Conservation (phyloP, 2,113 vertebrate genomes). For the Hystrix cristata region DNA sequence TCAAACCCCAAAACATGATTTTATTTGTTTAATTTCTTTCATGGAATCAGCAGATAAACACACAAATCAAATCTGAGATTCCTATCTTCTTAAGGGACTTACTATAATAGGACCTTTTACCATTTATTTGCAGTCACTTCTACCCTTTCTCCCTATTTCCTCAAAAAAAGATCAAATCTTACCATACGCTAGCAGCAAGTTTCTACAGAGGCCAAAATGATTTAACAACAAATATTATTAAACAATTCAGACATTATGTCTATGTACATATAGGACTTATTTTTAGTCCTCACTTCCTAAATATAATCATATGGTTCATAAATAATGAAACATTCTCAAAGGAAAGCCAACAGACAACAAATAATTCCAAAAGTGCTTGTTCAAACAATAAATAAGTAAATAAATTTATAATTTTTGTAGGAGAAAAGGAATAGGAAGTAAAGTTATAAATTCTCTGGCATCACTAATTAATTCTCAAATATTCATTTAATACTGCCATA, state of each 20-base stretch:
- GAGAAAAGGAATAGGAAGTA: slow-evolving; percentile 44
- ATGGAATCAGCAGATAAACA: slow-evolving; percentile 12
- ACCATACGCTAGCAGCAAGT: not conserved
- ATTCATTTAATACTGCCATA: not conserved
- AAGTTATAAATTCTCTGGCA: not conserved
- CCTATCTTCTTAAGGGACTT: slow-evolving; percentile 5
- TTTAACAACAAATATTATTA: slow-evolving; percentile 39
- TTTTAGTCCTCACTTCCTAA: slow-evolving; percentile 51
- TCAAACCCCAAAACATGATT: slow-evolving; percentile 52
- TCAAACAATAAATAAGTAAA: not conserved
- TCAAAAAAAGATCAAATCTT: not conserved
- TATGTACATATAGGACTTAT: not conserved
- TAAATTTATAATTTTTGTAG: slow-evolving; percentile 33
- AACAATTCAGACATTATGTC: slow-evolving; percentile 33
- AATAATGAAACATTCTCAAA: slow-evolving; percentile 47
- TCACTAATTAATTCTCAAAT: slow-evolving; percentile 53
- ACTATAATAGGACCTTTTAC: not conserved
- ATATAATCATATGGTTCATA: slow-evolving; percentile 50
- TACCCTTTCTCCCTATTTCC: not conserved
- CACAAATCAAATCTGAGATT: slow-evolving; percentile 3
- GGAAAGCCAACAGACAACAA: slow-evolving; percentile 44
- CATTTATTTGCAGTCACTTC: not conserved
- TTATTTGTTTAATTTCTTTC: slow-evolving; percentile 12
- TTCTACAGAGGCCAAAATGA: slow-evolving; percentile 12
- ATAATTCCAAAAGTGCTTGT: slow-evolving; percentile 47